phyloP scores from a whole-genome alignment of 1,140 invertebrate genomes.

The Idris sp. region DNA sequence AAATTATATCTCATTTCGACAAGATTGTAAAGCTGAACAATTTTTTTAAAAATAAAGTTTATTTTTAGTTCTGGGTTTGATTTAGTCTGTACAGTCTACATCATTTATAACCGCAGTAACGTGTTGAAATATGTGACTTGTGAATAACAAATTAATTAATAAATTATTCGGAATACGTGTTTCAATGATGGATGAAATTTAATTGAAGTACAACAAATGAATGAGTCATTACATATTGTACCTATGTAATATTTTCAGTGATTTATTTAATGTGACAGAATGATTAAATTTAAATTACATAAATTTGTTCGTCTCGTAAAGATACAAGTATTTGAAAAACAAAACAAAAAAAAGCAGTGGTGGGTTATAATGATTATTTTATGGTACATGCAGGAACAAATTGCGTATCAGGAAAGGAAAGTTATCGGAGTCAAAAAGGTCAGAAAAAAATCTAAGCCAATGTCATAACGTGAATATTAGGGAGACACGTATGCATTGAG shows the following conservation, averaged over 20 bases:
- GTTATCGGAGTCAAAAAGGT: constrained; percentile 61
- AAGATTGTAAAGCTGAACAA: too few relatives aligned
- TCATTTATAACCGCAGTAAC: too few relatives aligned
- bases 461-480: constrained; percentile 64
- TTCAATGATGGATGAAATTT: constrained; percentile 24
- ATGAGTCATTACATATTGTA: constrained; percentile 40
- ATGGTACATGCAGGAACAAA: constrained; percentile 36
- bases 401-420: constrained; percentile 66
- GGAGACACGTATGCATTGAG: constrained; percentile 56
- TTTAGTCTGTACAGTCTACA: too few relatives aligned
- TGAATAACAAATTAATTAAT: too few relatives aligned
- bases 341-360: too few relatives aligned
- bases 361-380: constrained; percentile 32
- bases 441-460: constrained; percentile 57
- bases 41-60: too few relatives aligned
- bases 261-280: constrained; percentile 18
- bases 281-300: constrained; percentile 48
- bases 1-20: too few relatives aligned
- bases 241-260: constrained; percentile 9
- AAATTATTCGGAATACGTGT: too few relatives aligned
- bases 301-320: constrained; percentile 37
- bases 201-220: constrained; percentile 34
- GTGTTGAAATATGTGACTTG: too few relatives aligned
- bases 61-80: too few relatives aligned
- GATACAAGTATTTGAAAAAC: constrained; percentile 8